Evolutionary conservation across 2,888 invertebrate species (phyloP).

Genomic region (Caenorhabditis sulstoni): DNA sequence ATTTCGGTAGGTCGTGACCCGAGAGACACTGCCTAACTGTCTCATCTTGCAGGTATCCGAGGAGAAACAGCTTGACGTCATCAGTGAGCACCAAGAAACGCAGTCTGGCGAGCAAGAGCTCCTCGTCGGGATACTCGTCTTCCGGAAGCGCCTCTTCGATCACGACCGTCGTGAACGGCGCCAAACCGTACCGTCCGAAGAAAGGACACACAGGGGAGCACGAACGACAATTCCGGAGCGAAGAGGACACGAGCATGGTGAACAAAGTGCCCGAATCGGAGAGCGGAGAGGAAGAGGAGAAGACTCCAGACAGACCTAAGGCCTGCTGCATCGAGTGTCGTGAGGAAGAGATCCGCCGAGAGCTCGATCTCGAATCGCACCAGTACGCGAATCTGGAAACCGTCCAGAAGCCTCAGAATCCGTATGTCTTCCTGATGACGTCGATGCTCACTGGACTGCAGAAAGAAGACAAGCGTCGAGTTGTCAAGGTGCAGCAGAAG

Average conservation of each 20-base stretch:
- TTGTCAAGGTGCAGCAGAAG: constrained; percentile 52
- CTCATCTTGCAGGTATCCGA: constrained; percentile 51
- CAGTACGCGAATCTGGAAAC: constrained; percentile 46
- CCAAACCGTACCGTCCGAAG: constrained; percentile 29
- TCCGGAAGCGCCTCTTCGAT: constrained; percentile 40
- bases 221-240: not conserved
- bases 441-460: constrained; percentile 30
- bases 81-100: constrained; percentile 8
- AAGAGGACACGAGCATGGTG: constrained; percentile 1
- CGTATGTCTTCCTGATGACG: constrained; percentile 52
- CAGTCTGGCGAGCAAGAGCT: constrained; percentile 51
- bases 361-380: constrained; percentile 37
- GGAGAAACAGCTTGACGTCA: constrained; percentile 43
- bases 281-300: constrained; percentile 7
- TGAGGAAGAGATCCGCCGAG: constrained; percentile 46
- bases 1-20: constrained; percentile 33
- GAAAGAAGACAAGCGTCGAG: constrained; percentile 34
- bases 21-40: not conserved
- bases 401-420: constrained; percentile 24
- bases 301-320: not conserved
- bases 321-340: constrained; percentile 56
- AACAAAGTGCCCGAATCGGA: constrained; percentile 7
- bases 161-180: constrained; percentile 40
- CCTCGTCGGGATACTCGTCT: constrained; percentile 53
- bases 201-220: not conserved